These are phyloP conservation scores for Chelon auratus DNA, from an alignment of 2,797 vertebrate genomes.

Conservation along the genomic window DNA sequence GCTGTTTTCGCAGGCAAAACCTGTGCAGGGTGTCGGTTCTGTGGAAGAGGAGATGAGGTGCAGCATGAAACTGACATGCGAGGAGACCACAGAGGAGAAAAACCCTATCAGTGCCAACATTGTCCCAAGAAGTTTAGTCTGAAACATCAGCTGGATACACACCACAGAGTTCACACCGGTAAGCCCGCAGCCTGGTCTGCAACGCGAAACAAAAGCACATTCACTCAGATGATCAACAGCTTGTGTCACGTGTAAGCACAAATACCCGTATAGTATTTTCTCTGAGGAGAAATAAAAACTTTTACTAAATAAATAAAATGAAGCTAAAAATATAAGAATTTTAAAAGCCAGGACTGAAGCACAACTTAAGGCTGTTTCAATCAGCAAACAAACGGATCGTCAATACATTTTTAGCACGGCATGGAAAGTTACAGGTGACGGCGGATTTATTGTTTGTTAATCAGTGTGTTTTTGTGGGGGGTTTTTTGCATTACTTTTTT, in stretches of 20 bases:
- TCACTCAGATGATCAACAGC: neutral
- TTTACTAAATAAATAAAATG: neutral
- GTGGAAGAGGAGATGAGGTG: slow-evolving; percentile 54
- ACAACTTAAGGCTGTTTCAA: neutral
- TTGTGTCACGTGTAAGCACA: neutral
- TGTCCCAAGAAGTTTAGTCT: slow-evolving; percentile 90
- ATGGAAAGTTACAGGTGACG: neutral
- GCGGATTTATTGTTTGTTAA: neutral
- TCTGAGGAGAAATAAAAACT: neutral
- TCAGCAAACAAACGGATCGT: too few relatives aligned
- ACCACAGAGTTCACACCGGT: slow-evolving; percentile 91
- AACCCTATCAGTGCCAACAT: slow-evolving; percentile 84
- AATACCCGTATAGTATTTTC: neutral
- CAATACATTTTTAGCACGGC: too few relatives aligned
- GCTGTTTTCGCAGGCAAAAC: slow-evolving; percentile 47
- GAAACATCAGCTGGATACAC: slow-evolving; percentile 90
- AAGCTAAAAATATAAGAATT: neutral
- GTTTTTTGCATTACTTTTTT: neutral
- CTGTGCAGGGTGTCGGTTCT: slow-evolving; percentile 66
- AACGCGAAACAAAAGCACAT: neutral
- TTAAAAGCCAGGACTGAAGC: neutral
- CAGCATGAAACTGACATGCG: slow-evolving; percentile 66
- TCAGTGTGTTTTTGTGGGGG: too few relatives aligned
- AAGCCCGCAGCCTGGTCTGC: slow-evolving; percentile 10
- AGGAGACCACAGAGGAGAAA: slow-evolving; percentile 74